Conservation (phyloP, 2,797 vertebrate genomes). For the Buceros bicornis region DNA sequence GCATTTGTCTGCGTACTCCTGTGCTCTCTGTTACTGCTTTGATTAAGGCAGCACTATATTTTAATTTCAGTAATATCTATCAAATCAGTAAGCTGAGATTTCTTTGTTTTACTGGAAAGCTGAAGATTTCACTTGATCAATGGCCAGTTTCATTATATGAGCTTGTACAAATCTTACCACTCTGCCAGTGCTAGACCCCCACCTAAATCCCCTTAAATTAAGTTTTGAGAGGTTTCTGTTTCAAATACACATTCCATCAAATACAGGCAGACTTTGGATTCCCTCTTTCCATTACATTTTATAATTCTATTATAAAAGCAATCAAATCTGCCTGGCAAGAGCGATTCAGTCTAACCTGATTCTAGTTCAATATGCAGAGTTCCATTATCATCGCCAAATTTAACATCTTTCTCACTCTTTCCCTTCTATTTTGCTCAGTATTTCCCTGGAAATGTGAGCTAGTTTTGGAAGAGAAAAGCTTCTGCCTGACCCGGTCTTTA, state of each 20-base stretch:
- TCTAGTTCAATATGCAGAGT: neutral
- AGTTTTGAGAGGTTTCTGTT: neutral
- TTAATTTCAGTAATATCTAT: neutral
- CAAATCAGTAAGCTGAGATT: neutral
- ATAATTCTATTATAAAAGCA: slow-evolving; percentile 33
- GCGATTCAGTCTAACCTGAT: neutral
- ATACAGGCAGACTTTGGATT: neutral
- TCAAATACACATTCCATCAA: neutral
- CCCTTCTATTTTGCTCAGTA: neutral
- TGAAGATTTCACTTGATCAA: neutral
- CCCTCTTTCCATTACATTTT: neutral
- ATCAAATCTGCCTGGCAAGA: slow-evolving; percentile 18
- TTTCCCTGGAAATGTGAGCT: slow-evolving; percentile 25
- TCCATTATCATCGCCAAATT: neutral
- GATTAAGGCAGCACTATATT: neutral
- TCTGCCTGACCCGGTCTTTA: neutral
- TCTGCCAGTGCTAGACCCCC: neutral
- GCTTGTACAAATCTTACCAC: neutral
- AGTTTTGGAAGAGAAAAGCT: neutral
- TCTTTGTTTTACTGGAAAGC: neutral
- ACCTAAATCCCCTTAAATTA: neutral
- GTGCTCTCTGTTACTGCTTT: neutral
- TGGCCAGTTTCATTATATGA: neutral
- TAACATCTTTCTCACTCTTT: slow-evolving; percentile 4
- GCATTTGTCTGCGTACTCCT: rapidly evolving